Conservation (phyloP, 2,888 invertebrate species). For the Ochropacha duplaris region DNA sequence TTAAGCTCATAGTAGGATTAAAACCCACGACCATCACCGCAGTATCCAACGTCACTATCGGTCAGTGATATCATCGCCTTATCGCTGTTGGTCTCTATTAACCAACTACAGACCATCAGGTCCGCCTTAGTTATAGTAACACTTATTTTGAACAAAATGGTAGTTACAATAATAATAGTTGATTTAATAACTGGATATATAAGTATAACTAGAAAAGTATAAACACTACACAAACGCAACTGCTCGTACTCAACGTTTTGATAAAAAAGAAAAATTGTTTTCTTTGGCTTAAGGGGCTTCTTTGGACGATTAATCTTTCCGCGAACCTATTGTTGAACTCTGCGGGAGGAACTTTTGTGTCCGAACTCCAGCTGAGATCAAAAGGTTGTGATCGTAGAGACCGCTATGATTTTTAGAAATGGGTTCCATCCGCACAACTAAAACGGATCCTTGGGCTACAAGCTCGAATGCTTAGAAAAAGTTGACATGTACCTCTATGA, state of each 20-base stretch:
- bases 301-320: conserved; percentile 79
- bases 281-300: conserved; percentile 66
- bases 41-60: too few relatives aligned
- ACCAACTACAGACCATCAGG: too few relatives aligned
- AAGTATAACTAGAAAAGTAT: background rate
- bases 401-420: conserved; percentile 60
- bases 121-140: too few relatives aligned
- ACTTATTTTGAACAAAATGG: too few relatives aligned
- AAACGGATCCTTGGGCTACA: conserved; percentile 12
- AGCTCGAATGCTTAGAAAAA: conserved; percentile 1
- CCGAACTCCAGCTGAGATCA: conserved; percentile 67
- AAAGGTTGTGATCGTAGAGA: conserved; percentile 64
- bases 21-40: too few relatives aligned
- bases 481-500: conserved; percentile 23
- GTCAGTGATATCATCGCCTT: too few relatives aligned
- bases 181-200: too few relatives aligned
- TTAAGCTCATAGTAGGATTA: too few relatives aligned
- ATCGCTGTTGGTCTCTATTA: too few relatives aligned
- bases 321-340: conserved; percentile 74
- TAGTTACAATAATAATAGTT: too few relatives aligned
- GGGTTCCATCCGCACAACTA: conserved; percentile 29
- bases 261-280: conserved; percentile 81
- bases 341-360: conserved; percentile 71
- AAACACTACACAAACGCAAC: conserved; percentile 36
- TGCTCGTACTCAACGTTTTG: conserved; percentile 63